Evolutionary conservation across 2,888 invertebrate species (phyloP), one percentile per base, ranked within the genome.

Genomic region (Neoitamus cyanurus): DNA sequence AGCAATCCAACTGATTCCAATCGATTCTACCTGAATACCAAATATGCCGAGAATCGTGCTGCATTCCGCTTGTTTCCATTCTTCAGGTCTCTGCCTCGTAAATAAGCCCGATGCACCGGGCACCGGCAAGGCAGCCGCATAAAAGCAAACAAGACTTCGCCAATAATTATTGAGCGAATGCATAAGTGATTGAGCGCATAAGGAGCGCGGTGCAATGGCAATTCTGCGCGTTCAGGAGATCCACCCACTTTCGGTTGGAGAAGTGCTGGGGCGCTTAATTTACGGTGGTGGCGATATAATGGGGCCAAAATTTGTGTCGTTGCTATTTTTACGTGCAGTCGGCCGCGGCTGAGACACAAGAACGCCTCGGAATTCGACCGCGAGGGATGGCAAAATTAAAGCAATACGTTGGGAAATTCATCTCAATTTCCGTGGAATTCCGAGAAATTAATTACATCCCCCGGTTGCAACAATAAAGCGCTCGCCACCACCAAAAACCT

Each of bases 1-100:
- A 58, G 78, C 58, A 78, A 78, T 78, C 15, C 20, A 48, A 78
- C 78, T 78, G 78, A 78, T 78, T 78, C 78, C 48, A 78, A 78
- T 78, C 78, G 78, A 58, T 78, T 58, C 58, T 78, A 78, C 78
- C 48, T 78, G 78, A 78, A 78, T 78, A 48, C 78, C 78, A 78
- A 48, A 78, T 58, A 78, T 42, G 78, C 31, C 48, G 42, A 78
- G 48, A 78, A 78, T 78, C 78, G 78, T 78, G 78, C 78, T 15
- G 15, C 78, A 78, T 20, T 78, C 31, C 58, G 48, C 37, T 48
- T 48, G 78, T 78, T 48, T 78, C 42, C 77, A 42, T 42, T 78
- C 78, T 58, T 78, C 48, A 15, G 30, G 25, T 9, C 30, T 6
- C 15, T 9, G n/a, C 13, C 28, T 48, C 78, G 78, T 78, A 78